Conservation (phyloP, 2,888 invertebrate species). For the Apocheima hispidaria region DNA sequence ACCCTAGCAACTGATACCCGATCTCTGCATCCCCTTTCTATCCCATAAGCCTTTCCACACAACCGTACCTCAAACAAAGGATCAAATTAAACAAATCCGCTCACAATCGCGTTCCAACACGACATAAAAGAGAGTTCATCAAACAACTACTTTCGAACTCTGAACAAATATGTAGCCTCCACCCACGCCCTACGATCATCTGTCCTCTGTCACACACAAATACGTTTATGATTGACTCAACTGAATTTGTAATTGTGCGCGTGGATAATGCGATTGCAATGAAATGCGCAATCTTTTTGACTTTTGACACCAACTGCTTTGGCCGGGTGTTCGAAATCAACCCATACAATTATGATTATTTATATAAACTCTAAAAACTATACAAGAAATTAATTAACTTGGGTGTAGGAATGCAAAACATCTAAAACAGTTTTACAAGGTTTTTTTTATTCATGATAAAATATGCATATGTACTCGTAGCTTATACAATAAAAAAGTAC, state of each 20-base stretch:
- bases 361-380: not conserved
- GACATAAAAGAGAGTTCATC: slow-evolving; percentile 85
- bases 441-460: not conserved
- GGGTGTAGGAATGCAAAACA: too few species aligned
- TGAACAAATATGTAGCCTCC: slow-evolving; percentile 59
- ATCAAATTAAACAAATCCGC: slow-evolving; percentile 84
- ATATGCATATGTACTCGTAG: not conserved
- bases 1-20: slow-evolving; percentile 66
- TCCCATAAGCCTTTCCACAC: slow-evolving; percentile 78
- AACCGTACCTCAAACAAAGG: slow-evolving; percentile 81
- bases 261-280: slow-evolving; percentile 67
- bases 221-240: slow-evolving; percentile 78
- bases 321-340: slow-evolving; percentile 62
- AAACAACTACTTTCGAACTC: slow-evolving; percentile 77
- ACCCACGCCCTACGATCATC: slow-evolving; percentile 60
- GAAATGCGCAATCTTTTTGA: slow-evolving; percentile 76
- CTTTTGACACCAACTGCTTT: slow-evolving; percentile 61
- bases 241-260: slow-evolving; percentile 52
- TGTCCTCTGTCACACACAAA: slow-evolving; percentile 75
- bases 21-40: slow-evolving; percentile 65
- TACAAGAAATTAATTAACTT: too few species aligned
- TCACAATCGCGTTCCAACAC: slow-evolving; percentile 76
- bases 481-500: not conserved
- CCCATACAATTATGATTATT: not conserved
- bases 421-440: too few species aligned